Evolutionary conservation across 2,113 vertebrate genomes (phyloP).

Genomic region (Muntiacus reevesi): DNA sequence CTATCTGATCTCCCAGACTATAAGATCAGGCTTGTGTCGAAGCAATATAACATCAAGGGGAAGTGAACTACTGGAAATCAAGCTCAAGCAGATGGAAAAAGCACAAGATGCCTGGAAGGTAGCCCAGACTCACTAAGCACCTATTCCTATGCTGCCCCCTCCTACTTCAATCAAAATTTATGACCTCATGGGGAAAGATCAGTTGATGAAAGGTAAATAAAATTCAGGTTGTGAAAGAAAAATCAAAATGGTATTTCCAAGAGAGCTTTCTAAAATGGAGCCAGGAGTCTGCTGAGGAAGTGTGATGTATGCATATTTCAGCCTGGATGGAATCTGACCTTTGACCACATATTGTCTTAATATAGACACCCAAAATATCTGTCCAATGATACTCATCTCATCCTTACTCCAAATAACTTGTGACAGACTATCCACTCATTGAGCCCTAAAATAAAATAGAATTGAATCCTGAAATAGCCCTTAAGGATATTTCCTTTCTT

Average conservation of each 20-base stretch:
- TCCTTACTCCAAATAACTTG: neutral
- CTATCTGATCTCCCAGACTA: neutral
- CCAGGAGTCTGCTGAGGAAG: neutral
- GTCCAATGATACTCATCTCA: neutral
- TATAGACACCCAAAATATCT: neutral
- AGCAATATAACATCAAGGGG: neutral
- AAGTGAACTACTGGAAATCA: neutral
- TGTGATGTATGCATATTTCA: neutral
- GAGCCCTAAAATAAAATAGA: neutral
- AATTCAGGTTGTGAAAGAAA: neutral
- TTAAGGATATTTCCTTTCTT: neutral
- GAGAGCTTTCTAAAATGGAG: neutral
- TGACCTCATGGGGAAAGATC: neutral
- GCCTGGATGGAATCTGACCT: neutral
- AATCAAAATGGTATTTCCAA: neutral
- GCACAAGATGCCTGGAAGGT: neutral
- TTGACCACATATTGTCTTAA: neutral
- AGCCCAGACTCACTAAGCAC: neutral
- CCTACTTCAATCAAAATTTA: neutral
- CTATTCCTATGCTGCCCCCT: neutral
- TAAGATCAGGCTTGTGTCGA: neutral
- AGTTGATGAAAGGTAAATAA: neutral
- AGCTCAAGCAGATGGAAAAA: neutral
- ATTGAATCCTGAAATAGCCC: neutral
- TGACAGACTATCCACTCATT: neutral